Conservation (phyloP, 2,113 vertebrate genomes). For the Myrmecophaga tridactyla region DNA sequence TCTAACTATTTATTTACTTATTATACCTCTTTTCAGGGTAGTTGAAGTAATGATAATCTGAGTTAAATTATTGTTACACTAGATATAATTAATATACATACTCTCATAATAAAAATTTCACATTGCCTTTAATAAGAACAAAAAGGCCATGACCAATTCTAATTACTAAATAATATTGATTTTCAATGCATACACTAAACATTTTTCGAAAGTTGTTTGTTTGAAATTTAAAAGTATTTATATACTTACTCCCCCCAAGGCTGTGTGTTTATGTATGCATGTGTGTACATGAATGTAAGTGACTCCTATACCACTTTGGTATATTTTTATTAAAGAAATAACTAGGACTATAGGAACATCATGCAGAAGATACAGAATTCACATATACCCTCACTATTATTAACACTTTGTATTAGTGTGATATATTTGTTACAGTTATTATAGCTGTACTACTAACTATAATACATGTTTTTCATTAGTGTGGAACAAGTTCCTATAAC, state of each 20-base stretch:
- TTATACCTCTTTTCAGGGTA: not conserved
- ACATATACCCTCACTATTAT: too few relatives aligned
- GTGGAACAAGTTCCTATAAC: too few relatives aligned
- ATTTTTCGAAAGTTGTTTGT: not conserved
- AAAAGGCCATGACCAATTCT: not conserved
- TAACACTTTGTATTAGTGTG: too few relatives aligned
- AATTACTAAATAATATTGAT: not conserved
- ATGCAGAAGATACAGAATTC: too few relatives aligned
- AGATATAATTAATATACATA: not conserved
- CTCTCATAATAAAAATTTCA: not conserved
- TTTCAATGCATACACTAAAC: not conserved
- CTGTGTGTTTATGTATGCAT: not conserved
- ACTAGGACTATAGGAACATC: too few relatives aligned
- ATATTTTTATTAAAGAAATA: too few relatives aligned
- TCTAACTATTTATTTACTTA: not conserved
- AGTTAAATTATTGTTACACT: not conserved
- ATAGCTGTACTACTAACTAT: too few relatives aligned
- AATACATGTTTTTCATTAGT: too few relatives aligned
- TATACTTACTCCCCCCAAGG: not conserved
- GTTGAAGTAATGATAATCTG: not conserved
- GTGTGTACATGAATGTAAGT: not conserved
- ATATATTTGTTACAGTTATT: too few relatives aligned
- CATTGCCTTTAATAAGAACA: not conserved
- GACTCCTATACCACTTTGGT: too few relatives aligned
- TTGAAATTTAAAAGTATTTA: not conserved